Conservation (phyloP, 2,888 invertebrate genomes). For the Nomada fucata region DNA sequence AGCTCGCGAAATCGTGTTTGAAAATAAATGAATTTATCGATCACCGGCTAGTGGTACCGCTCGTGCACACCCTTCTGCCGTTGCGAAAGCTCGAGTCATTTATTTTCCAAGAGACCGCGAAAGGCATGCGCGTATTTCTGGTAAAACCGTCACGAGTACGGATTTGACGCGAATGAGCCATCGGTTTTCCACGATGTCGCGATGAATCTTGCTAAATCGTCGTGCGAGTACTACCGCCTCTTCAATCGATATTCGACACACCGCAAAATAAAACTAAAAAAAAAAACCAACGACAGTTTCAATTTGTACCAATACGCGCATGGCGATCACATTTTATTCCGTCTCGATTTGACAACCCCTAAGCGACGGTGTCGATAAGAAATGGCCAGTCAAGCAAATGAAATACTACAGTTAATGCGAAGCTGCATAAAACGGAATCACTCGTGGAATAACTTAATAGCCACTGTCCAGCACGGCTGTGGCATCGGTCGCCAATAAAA, state of each 20-base stretch:
- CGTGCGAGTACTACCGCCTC: too few species aligned
- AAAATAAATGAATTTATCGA: slow-evolving; percentile 69
- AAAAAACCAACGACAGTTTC: too few species aligned
- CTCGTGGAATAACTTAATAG: not conserved
- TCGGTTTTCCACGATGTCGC: not conserved
- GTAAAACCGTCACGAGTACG: not conserved
- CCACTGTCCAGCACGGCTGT: not conserved
- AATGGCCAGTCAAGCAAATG: too few species aligned
- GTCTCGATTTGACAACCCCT: too few species aligned
- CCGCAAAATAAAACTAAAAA: too few species aligned
- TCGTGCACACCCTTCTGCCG: slow-evolving; percentile 7
- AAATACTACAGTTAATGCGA: too few species aligned
- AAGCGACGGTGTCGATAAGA: too few species aligned
- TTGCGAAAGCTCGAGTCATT: slow-evolving; percentile 43
- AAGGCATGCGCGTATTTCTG: not conserved
- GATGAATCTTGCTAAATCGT: not conserved
- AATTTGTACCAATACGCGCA: too few species aligned
- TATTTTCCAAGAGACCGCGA: slow-evolving; percentile 51
- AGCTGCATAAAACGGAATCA: not conserved
- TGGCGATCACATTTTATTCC: too few species aligned
- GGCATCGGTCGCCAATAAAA: slow-evolving; percentile 13
- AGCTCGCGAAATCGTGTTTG: slow-evolving; percentile 53
- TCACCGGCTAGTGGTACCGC: slow-evolving; percentile 17
- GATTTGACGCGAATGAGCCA: not conserved
- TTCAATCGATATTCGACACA: too few species aligned